These are phyloP conservation scores for Caenorhabditis sp. DNA, from an alignment of 2,888 invertebrate genomes.

Conservation along the genomic window DNA sequence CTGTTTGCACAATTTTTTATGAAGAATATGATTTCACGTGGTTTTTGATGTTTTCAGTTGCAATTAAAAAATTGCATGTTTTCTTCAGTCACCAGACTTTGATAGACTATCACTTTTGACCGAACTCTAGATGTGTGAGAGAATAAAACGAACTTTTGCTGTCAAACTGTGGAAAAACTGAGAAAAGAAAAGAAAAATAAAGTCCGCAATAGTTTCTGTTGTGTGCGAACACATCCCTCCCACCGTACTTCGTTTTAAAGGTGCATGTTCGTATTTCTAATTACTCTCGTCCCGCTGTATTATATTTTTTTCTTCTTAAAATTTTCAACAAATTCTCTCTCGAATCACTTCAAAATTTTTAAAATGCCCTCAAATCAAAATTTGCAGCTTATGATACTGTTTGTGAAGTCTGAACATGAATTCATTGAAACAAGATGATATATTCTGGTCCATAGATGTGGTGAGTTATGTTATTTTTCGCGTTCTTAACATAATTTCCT, in stretches of 20 bases:
- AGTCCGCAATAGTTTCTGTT: too few relatives aligned
- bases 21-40: not conserved
- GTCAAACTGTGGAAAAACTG: too few relatives aligned
- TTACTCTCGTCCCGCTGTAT: not conserved
- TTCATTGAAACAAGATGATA: slow-evolving; percentile 38
- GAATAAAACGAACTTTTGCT: too few relatives aligned
- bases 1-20: not conserved
- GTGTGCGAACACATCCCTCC: too few relatives aligned
- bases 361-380: not conserved
- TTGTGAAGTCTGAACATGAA: slow-evolving; percentile 20
- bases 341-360: not conserved
- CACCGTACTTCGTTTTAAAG: not conserved
- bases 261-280: not conserved
- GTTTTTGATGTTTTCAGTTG: not conserved
- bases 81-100: too few relatives aligned
- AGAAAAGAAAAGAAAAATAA: too few relatives aligned
- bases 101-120: too few relatives aligned
- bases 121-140: too few relatives aligned
- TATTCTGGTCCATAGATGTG: slow-evolving; percentile 20
- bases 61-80: too few relatives aligned
- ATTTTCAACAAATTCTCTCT: not conserved
- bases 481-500: slow-evolving; percentile 1
- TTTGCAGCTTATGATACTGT: slow-evolving; percentile 33
- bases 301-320: too few relatives aligned
- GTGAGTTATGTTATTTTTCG: slow-evolving; percentile 1